Evolutionary conservation across 1,140 invertebrate genomes (phyloP), one percentile per base, ranked within the genome.

Genomic region (Branchinecta lynchi): DNA sequence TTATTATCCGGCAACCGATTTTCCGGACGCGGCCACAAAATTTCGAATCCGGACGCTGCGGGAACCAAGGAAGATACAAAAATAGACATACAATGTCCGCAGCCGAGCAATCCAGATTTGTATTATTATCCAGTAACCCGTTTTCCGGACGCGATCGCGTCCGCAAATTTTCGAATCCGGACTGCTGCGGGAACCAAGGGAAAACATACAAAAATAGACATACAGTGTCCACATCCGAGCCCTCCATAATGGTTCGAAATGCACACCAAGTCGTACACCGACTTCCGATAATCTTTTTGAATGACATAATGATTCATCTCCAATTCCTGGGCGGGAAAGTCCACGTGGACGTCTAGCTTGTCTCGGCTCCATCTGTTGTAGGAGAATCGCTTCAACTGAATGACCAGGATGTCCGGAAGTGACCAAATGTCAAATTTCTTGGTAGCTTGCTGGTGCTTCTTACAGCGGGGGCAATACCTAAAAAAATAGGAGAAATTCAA

Each of bases 161-260:
- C n/a, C n/a, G n/a, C n/a, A n/a, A n/a, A n/a, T n/a, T 32, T 32
- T 32, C 32, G 32, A 32, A 32, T 32, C 2, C 32, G 32, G 32
- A 32, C 32, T n/a, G 32, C 32, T 32, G 32, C 32, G 32, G 2
- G 32, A 32, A 32, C 32, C 32, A 32, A 32, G 1, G 32, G 5
- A 32, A 32, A 32, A 5, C 2, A 32, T 32, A 32, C 32, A 32
- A 32, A 32, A 32, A 32, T 32, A 32, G 32, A 71, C 67, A 69
- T 69, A 72, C 68, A 84, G 74, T 84, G 83, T 10, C 83, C 83
- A 7, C 80, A 81, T 3, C 81, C 74, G 20, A 83, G 77, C 0
- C 77, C 77, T 20, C 83, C 83, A 74, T 80, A 78, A 72, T 84
- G 83, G 75, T 83, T 83, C 15, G 82, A 79, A 12, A 84, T 81